phyloP scores from a whole-genome alignment of 2,797 vertebrate genomes.

The Poecile montanus region DNA sequence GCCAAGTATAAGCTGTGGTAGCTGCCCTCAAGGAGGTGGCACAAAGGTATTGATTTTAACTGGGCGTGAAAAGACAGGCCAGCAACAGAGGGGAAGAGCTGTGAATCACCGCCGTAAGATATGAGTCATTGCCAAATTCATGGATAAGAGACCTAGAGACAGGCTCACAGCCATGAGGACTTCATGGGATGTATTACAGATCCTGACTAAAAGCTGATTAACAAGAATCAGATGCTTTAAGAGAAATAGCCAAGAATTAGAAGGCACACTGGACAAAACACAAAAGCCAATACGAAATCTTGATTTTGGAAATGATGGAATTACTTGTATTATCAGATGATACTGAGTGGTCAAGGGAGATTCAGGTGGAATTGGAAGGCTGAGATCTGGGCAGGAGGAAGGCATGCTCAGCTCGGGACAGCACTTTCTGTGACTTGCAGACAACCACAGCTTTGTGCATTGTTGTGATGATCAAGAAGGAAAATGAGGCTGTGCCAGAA shows the following conservation, averaged over 20 bases:
- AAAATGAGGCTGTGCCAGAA: background rate
- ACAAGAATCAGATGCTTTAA: background rate
- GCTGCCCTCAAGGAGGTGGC: background rate
- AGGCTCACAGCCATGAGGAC: background rate
- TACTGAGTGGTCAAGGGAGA: background rate
- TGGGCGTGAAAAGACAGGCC: background rate
- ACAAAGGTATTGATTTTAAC: background rate
- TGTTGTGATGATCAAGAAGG: background rate
- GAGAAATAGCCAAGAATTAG: background rate
- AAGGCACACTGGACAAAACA: background rate
- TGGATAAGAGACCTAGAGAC: background rate
- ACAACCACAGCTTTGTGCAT: background rate
- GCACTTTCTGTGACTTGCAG: background rate
- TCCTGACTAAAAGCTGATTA: background rate
- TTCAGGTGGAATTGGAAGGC: background rate
- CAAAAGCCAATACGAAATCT: background rate
- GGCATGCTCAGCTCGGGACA: background rate
- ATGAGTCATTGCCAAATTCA: background rate
- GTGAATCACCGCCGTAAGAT: background rate
- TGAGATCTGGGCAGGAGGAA: background rate
- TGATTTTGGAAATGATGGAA: background rate
- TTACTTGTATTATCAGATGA: background rate
- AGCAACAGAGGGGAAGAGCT: background rate
- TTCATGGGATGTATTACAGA: background rate
- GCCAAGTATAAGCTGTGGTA: background rate